Conservation (phyloP, 1,140 invertebrate species). For the Tenebrio molitor region DNA sequence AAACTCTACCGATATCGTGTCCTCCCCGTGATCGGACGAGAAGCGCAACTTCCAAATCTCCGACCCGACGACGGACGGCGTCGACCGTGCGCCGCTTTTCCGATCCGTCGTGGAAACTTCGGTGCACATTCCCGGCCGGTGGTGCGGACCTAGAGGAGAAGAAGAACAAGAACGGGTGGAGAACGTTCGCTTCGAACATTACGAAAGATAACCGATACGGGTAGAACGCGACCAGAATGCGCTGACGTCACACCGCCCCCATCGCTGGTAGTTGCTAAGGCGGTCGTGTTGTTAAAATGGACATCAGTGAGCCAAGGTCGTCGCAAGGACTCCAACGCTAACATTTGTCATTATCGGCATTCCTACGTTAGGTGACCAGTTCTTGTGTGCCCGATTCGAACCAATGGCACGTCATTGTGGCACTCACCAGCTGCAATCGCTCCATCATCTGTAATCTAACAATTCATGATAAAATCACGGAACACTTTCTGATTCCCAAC, state of each 20-base stretch:
- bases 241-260: constrained; percentile 44
- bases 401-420: constrained; percentile 26
- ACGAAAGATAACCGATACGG: constrained; percentile 16
- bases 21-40: neutral
- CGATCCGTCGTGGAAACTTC: too few relatives aligned
- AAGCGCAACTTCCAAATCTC: neutral
- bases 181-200: neutral
- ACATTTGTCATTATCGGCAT: constrained; percentile 47
- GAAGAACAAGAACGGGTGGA: too few relatives aligned
- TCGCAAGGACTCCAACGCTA: constrained; percentile 41
- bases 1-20: constrained; percentile 7
- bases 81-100: too few relatives aligned
- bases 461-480: constrained; percentile 11
- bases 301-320: constrained; percentile 47
- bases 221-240: constrained; percentile 28
- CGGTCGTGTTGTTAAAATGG: constrained; percentile 42
- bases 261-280: constrained; percentile 40
- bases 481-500: constrained; percentile 13
- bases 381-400: constrained; percentile 32
- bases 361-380: constrained; percentile 37
- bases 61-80: too few relatives aligned
- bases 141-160: too few relatives aligned
- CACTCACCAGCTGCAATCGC: constrained; percentile 35
- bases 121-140: too few relatives aligned
- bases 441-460: constrained; percentile 16